These are phyloP conservation scores for Pseudoatta argentina DNA, from an alignment of 1,140 invertebrate species.

Conservation along the genomic window DNA sequence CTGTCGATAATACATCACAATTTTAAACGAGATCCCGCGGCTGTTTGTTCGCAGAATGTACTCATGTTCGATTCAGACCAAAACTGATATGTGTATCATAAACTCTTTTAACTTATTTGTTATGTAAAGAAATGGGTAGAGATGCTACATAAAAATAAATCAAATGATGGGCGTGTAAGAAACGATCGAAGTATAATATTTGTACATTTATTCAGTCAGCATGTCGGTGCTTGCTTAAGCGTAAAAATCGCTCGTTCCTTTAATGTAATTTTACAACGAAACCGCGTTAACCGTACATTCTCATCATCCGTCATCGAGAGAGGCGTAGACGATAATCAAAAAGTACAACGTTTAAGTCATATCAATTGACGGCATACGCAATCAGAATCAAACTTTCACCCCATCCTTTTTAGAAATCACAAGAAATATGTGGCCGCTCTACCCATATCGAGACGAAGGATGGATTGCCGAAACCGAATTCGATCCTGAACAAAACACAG, in stretches of 20 bases:
- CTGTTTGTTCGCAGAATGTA: conserved; percentile 13
- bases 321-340: conserved; percentile 54
- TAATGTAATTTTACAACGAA: conserved; percentile 62
- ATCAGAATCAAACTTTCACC: conserved; percentile 51
- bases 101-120: conserved; percentile 84
- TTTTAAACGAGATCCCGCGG: background rate
- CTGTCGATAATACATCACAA: background rate
- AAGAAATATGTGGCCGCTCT: conserved; percentile 67
- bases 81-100: conserved; percentile 83
- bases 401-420: conserved; percentile 49
- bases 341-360: conserved; percentile 74
- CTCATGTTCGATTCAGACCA: conserved; percentile 71
- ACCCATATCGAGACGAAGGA: conserved; percentile 60
- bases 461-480: conserved; percentile 52
- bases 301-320: conserved; percentile 42
- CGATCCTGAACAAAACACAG: background rate
- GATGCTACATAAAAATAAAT: conserved; percentile 60
- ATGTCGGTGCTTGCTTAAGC: conserved; percentile 27
- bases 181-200: conserved; percentile 18
- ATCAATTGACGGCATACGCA: conserved; percentile 65
- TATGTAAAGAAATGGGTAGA: conserved; percentile 76
- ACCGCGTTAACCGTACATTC: conserved; percentile 16
- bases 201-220: conserved; percentile 3
- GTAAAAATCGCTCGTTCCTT: conserved; percentile 36
- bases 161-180: conserved; percentile 42